These are phyloP conservation scores for Conistra vaccinii DNA, from an alignment of 2,888 invertebrate genomes.

Conservation along the genomic window DNA sequence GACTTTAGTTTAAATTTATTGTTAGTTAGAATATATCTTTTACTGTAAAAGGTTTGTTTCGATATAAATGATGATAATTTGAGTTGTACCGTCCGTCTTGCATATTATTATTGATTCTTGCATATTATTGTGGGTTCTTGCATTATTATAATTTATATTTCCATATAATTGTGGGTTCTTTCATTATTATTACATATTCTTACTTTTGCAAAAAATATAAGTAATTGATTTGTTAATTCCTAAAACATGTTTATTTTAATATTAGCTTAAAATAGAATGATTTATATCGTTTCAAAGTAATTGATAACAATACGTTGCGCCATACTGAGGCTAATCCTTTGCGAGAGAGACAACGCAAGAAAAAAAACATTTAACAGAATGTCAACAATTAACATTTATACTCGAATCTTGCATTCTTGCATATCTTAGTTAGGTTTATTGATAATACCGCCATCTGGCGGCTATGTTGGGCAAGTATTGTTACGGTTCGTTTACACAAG, in stretches of 20 bases:
- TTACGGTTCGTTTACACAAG: slow-evolving; percentile 36
- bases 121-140: slow-evolving; percentile 2
- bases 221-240: slow-evolving; percentile 1
- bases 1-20: slow-evolving; percentile 61
- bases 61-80: slow-evolving; percentile 46
- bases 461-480: slow-evolving; percentile 44
- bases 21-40: slow-evolving; percentile 50
- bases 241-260: background rate
- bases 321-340: slow-evolving; percentile 53
- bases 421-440: slow-evolving; percentile 56
- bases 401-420: slow-evolving; percentile 51
- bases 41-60: slow-evolving; percentile 31
- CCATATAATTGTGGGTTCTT: slow-evolving; percentile 11
- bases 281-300: slow-evolving; percentile 40
- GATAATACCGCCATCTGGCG: slow-evolving; percentile 56
- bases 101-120: slow-evolving; percentile 27
- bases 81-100: slow-evolving; percentile 23
- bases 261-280: slow-evolving; percentile 23
- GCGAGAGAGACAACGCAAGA: slow-evolving; percentile 38
- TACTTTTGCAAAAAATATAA: slow-evolving; percentile 7
- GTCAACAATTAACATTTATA: slow-evolving; percentile 29
- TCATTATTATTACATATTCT: slow-evolving; percentile 5
- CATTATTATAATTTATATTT: slow-evolving; percentile 25
- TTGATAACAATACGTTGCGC: slow-evolving; percentile 42
- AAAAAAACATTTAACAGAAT: slow-evolving; percentile 3